Percentiles rank a stretch among this genome's conserved stretches.
phyloP scores from a whole-genome alignment of 2,113 vertebrate species.

The Dasyornis broadbenti region DNA sequence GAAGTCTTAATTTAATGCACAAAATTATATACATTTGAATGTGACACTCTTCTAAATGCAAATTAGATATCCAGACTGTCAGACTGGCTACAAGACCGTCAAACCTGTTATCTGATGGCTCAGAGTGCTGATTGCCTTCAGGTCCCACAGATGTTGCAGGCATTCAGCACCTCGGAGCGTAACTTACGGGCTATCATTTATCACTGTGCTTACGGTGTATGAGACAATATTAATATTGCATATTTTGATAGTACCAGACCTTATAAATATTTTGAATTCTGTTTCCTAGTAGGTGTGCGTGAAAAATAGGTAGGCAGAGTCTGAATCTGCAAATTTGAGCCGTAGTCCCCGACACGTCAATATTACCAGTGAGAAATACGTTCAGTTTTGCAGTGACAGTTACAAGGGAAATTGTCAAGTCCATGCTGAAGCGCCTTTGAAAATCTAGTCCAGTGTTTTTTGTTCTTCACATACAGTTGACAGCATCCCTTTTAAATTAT shows the following conservation, averaged over 20 bases:
- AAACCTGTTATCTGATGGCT: conserved; percentile 30
- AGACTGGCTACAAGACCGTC: conserved; percentile 7
- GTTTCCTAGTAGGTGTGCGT: neutral
- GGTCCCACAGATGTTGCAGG: neutral
- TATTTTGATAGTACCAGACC: neutral
- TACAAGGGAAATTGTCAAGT: conserved; percentile 4
- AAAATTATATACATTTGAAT: conserved; percentile 20
- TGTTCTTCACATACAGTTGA: neutral
- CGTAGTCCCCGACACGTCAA: neutral
- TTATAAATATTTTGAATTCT: neutral
- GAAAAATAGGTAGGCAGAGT: neutral
- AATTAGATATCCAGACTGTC: conserved; percentile 21
- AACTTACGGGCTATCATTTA: neutral
- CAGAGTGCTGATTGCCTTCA: neutral
- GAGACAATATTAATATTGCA: neutral
- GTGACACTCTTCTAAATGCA: conserved; percentile 5
- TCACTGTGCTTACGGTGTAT: neutral
- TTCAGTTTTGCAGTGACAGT: neutral
- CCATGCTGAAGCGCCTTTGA: neutral
- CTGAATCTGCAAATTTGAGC: neutral
- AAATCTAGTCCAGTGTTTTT: neutral
- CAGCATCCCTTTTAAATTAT: conserved; percentile 27
- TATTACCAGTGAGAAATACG: neutral
- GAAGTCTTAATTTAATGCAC: neutral
- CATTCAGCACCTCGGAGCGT: neutral